Base-by-base conservation (phyloP, 2,888 invertebrate genomes). In the Drosophila prolongata region DNA sequence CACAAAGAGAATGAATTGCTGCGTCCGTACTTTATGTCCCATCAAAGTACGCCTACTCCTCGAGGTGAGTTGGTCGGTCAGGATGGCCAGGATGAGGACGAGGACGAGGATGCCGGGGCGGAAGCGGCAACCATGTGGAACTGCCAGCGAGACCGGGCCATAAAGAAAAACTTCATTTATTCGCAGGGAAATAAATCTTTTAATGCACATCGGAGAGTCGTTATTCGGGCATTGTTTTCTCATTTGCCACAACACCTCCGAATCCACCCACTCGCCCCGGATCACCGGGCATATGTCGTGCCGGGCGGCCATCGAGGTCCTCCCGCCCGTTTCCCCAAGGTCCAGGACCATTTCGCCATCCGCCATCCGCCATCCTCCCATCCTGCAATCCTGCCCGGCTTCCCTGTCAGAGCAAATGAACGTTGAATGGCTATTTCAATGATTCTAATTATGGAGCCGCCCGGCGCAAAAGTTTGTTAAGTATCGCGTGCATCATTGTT, bases 401-500 rank as follows among this genome's bases (percentile, higher is more conserved):
- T 47, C 37, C 60, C 47, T 60, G 67, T 49, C 67, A 34, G 64
- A 52, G 57, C 77, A 75, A 82, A 85, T 83, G 78, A 82, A 75
- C 73, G 56, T 46, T 78, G 78, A 81, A 81, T 85, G 80, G 78
- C 56, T 70, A 85, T 86, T 86, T 86, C 86, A 83, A 83, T 83
- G 83, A 83, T 83, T 83, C 86, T 83, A 83, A 83, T 83, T 86
- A 83, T 83, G 79, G 65, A 57, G 80, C 64, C 57, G 70, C 70
- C 74, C 70, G 64, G 43, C 72, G 58, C 78, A 81, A 85, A 82
- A 81, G 66, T 85, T 82, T 78, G 78, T 82, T 82, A 82, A 83
- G 86, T 83, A 83, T 83, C 79, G 86, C 83, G 86, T 86, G 83
- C 86, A 79, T 80, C 83, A 79, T 82, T 83, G 83, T 80, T 86